Evolutionary conservation across 2,113 vertebrate genomes (phyloP).

Genomic region (Pampusana beccarii): DNA sequence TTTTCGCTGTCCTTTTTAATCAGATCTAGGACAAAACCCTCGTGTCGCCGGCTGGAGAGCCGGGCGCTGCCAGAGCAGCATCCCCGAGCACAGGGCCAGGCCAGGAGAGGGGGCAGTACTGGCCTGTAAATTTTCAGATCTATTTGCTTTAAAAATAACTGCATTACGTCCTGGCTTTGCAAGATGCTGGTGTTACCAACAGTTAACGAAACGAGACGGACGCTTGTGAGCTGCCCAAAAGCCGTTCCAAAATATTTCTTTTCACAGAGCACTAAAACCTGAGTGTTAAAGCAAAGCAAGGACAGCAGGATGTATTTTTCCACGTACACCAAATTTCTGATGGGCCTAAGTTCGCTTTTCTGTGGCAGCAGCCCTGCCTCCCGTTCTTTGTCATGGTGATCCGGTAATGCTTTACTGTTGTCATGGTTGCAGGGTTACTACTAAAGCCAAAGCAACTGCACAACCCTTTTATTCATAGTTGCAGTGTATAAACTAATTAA

Average conservation of each 20-base stretch:
- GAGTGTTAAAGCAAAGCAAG: rapidly evolving
- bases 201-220: rapidly evolving
- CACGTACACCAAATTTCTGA: background rate
- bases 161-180: background rate
- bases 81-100: background rate
- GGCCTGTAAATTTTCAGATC: background rate
- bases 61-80: too few species aligned
- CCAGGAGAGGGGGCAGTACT: background rate
- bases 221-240: background rate
- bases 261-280: background rate
- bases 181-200: background rate
- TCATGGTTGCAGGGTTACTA: constrained; percentile 66
- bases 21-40: background rate
- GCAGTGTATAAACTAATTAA: constrained; percentile 57
- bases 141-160: background rate
- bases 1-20: background rate
- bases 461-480: constrained; percentile 62
- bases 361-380: background rate
- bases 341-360: background rate
- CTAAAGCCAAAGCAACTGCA: constrained; percentile 48
- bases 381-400: constrained; percentile 66
- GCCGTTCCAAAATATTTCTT: background rate
- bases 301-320: background rate
- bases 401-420: constrained; percentile 58
- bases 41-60: rapidly evolving